Base-by-base conservation (phyloP, 2,797 vertebrate species). In the Sebastes hubbsi region DNA sequence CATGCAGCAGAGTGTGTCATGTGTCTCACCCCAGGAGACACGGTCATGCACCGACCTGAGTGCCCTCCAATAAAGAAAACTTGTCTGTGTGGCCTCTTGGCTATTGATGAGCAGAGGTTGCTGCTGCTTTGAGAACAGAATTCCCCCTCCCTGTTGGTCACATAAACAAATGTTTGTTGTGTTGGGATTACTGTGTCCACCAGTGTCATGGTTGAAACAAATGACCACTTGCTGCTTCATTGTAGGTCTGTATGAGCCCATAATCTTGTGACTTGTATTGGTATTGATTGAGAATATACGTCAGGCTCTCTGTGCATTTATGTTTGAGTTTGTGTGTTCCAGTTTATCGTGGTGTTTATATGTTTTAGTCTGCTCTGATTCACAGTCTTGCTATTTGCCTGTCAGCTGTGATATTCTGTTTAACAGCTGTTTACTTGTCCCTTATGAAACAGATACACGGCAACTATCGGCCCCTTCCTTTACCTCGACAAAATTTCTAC, bases 381-480 rank as follows among this genome's bases (percentile, higher is more conserved):
- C 30, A 14, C 20, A 12, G 14, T 71, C 14, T 56, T 9, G 38
- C 9, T 60, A 0, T 32, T 2, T 60, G 20, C 64, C 42, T 66
- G 36, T 59, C 58, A 64, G 67, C 29, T 29, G 27, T 67, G 24
- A 79, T 24, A n/a, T 14, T 29, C 9, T 68, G 18, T 75, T 64
- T 61, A 85, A 71, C 36, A 1, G 34, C 54, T 70, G 56, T 61
- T 30, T 34, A 42, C 70, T 70, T 80, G 29, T n/a, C 32, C 49
- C 46, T 60, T 22, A 16, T 25, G n/a, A 80, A 80, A 89, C 83
- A 89, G 88, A 83, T 72, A 29, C 58, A 66, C 0, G 86, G 80
- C 65, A 79, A 32, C 75, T 87, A 67, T 70, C 80, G 80, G 5
- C 79, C 73, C 11, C 75, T 89, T 49, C 86, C 84, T 22, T 64